These are phyloP conservation scores for Neofelis nebulosa DNA, from an alignment of 2,113 vertebrate species.

Conservation along the genomic window DNA sequence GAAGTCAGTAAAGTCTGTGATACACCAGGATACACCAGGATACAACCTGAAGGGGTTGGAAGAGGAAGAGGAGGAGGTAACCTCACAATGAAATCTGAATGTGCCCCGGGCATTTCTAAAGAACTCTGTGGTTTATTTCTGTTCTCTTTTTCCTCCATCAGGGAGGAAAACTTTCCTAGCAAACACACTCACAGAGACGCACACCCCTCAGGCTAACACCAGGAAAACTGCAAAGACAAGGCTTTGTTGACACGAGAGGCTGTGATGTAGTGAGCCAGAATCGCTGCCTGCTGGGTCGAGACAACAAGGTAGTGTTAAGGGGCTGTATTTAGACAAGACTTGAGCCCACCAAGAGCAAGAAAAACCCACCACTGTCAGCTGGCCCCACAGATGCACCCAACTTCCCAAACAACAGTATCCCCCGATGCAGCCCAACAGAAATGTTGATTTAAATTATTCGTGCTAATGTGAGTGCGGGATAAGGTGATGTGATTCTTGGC, in stretches of 20 bases:
- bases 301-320: slow-evolving; percentile 80
- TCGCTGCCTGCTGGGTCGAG: slow-evolving; percentile 19
- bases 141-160: slow-evolving; percentile 29
- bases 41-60: background rate
- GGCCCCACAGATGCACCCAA: slow-evolving; percentile 67
- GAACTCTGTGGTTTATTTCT: slow-evolving; percentile 44
- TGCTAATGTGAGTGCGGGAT: slow-evolving; percentile 78
- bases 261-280: slow-evolving; percentile 11
- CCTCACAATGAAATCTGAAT: slow-evolving; percentile 39
- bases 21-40: background rate
- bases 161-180: slow-evolving; percentile 54
- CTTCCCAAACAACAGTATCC: slow-evolving; percentile 80
- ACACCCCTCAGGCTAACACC: slow-evolving; percentile 59
- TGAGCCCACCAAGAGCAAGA: slow-evolving; percentile 67
- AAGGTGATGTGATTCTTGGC: slow-evolving; percentile 86
- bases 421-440: slow-evolving; percentile 64
- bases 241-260: slow-evolving; percentile 57
- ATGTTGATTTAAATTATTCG: slow-evolving; percentile 82
- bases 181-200: slow-evolving; percentile 51
- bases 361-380: slow-evolving; percentile 71
- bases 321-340: slow-evolving; percentile 77
- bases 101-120: background rate
- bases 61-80: background rate
- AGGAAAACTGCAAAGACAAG: slow-evolving; percentile 51
- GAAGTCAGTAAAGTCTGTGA: background rate